Base-by-base conservation (phyloP, 2,888 invertebrate species). In the Sacculina carcini region DNA sequence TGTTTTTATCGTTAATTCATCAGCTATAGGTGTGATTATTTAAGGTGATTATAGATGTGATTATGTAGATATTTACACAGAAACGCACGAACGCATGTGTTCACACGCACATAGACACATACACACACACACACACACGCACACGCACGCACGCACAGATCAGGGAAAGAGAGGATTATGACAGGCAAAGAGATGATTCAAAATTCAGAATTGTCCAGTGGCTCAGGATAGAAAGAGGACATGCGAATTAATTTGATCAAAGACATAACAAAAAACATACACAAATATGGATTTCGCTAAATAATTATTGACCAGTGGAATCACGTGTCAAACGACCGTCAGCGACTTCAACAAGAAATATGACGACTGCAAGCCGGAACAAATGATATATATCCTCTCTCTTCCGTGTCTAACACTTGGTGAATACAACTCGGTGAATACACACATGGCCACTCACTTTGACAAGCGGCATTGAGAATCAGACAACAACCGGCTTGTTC, bases 191-290 rank as follows among this genome's bases (percentile, higher is more conserved):
- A n/a, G n/a, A n/a, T n/a, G n/a, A n/a, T n/a, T n/a, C n/a, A n/a
- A n/a, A n/a, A n/a, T n/a, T n/a, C n/a, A n/a, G n/a, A n/a, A n/a
- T n/a, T n/a, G n/a, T n/a, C n/a, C n/a, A n/a, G n/a, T n/a, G n/a
- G n/a, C n/a, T n/a, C n/a, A n/a, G n/a, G n/a, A n/a, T n/a, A n/a
- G n/a, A n/a, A n/a, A n/a, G n/a, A n/a, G n/a, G n/a, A n/a, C n/a
- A n/a, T 44, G 23, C 23, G 14, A 21, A 16, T 48, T 48, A 12
- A 32, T 58, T 48, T 51, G 23, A 21, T 21, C 23, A 44, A 21
- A 44, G 16, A 23, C 23, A 44, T 44, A 44, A n/a, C 16, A n/a
- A 44, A n/a, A 44, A n/a, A 44, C 21, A 44, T 24, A 44, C 21
- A 44, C 21, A 44, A 4, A 44, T 24, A 6, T 24, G 23, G n/a